phyloP scores from a whole-genome alignment of 1,140 invertebrate genomes.

The Scaptomyza montana region DNA sequence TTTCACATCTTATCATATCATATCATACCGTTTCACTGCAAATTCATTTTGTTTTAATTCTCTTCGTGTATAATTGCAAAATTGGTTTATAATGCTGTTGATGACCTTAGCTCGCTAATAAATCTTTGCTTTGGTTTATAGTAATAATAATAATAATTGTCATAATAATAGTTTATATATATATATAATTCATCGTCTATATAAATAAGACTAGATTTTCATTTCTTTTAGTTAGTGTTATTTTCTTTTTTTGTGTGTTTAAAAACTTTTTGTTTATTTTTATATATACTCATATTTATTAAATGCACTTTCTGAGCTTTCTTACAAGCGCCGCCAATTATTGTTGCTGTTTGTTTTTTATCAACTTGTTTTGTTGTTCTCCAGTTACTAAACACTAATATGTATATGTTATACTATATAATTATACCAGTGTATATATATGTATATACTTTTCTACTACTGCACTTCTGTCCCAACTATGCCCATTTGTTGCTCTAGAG shows the following conservation, averaged over 20 bases:
- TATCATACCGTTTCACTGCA: conserved; percentile 23
- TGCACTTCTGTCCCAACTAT: conserved; percentile 53
- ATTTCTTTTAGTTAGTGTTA: conserved; percentile 14
- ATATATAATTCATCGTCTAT: conserved; percentile 49
- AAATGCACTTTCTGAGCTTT: conserved; percentile 83
- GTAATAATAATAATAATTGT: conserved; percentile 72
- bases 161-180: conserved; percentile 55
- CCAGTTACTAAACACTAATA: conserved; percentile 44
- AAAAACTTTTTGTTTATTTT: conserved; percentile 51
- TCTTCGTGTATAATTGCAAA: conserved; percentile 70
- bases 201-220: conserved; percentile 56
- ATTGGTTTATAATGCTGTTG: conserved; percentile 66
- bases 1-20: background rate
- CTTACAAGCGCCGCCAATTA: conserved; percentile 82
- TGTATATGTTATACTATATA: conserved; percentile 41
- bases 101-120: conserved; percentile 72
- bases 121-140: conserved; percentile 65
- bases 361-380: conserved; percentile 35
- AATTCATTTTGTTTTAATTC: conserved; percentile 22
- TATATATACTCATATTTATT: conserved; percentile 55
- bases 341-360: conserved; percentile 76
- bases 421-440: conserved; percentile 10
- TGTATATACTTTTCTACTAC: conserved; percentile 56
- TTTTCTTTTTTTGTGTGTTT: conserved; percentile 59
- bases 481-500: conserved; percentile 57